Conservation (phyloP, 2,888 invertebrate species). For the Drosophila niveifrons region DNA sequence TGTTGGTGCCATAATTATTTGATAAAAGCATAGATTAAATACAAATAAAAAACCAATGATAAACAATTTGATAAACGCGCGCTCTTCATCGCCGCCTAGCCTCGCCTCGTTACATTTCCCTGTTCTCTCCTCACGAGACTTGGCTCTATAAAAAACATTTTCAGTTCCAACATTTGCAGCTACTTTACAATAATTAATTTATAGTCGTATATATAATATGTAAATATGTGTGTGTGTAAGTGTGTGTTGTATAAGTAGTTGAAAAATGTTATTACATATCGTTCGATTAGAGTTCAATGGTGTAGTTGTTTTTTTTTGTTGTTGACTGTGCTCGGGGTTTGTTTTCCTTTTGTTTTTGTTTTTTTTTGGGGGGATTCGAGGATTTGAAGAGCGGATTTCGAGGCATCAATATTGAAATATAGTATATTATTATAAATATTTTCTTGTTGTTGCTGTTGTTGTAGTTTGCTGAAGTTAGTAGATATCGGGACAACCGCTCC, state of each 20-base stretch:
- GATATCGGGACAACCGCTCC: slow-evolving; percentile 96
- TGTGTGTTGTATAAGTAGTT: slow-evolving; percentile 37
- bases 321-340: slow-evolving; percentile 24
- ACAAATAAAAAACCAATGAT: slow-evolving; percentile 30
- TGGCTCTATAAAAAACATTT: slow-evolving; percentile 41
- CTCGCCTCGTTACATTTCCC: slow-evolving; percentile 7
- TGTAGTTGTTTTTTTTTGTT: slow-evolving; percentile 19
- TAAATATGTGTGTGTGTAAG: slow-evolving; percentile 9
- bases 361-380: background rate
- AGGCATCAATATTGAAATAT: slow-evolving; percentile 39
- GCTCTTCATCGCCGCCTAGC: slow-evolving; percentile 6
- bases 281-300: slow-evolving; percentile 49
- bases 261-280: slow-evolving; percentile 56
- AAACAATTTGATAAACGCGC: slow-evolving; percentile 41
- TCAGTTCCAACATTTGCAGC: slow-evolving; percentile 55
- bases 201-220: slow-evolving; percentile 25
- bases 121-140: background rate
- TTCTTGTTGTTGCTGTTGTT: slow-evolving; percentile 2
- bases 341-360: too few species aligned
- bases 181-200: slow-evolving; percentile 59
- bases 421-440: background rate
- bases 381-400: slow-evolving; percentile 35
- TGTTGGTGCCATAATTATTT: slow-evolving; percentile 57
- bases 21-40: slow-evolving; percentile 58
- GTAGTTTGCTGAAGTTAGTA: slow-evolving; percentile 72